Evolutionary conservation across 2,113 vertebrate genomes (phyloP).

Genomic region (Pomatorhinus ruficollis): DNA sequence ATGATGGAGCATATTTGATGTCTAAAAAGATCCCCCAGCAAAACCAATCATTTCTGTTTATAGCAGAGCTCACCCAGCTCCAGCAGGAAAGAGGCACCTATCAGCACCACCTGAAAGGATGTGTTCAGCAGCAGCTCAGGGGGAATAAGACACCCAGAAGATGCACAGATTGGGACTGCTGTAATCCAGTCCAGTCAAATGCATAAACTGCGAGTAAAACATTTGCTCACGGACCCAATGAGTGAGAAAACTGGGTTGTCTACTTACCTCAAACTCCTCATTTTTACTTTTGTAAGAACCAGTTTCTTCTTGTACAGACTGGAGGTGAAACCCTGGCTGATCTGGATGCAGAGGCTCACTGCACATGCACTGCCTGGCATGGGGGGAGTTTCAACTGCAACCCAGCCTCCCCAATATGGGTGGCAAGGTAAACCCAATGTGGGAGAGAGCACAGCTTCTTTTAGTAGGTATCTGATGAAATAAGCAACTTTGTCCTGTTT

Average conservation of each 20-base stretch:
- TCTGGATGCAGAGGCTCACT: fast-evolving
- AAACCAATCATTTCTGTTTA: background rate
- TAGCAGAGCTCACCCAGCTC: background rate
- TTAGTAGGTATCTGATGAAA: background rate
- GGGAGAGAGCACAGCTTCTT: background rate
- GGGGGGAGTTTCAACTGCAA: background rate
- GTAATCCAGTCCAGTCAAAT: background rate
- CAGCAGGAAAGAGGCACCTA: background rate
- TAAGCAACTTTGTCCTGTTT: background rate
- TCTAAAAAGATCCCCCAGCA: constrained; percentile 25
- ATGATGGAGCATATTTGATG: constrained; percentile 24
- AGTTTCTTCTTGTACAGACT: background rate
- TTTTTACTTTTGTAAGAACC: background rate
- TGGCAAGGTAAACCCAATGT: background rate
- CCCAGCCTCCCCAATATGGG: fast-evolving
- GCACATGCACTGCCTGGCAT: background rate
- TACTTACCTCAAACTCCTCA: background rate
- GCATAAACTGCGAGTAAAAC: background rate
- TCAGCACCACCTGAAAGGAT: background rate
- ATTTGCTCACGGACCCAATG: background rate
- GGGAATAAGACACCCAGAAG: background rate
- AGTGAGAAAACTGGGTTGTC: background rate
- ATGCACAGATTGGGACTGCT: background rate
- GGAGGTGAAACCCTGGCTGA: background rate
- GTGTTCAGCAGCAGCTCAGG: background rate